Percentiles rank a stretch among this genome's conserved stretches.
phyloP scores from a whole-genome alignment of 2,797 vertebrate genomes.

The Myotis planiceps region DNA sequence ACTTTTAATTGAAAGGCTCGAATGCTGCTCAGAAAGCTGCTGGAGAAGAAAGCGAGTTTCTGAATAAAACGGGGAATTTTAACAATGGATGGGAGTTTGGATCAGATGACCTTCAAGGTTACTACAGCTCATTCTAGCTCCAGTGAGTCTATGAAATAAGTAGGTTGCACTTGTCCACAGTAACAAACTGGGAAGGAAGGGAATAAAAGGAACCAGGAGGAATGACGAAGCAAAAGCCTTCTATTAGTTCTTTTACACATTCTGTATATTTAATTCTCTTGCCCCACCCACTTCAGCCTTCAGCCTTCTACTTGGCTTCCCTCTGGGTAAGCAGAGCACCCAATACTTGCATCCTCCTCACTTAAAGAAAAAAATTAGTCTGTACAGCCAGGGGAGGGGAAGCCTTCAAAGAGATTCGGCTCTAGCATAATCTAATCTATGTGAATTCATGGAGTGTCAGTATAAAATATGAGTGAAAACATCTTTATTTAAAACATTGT shows the following conservation, averaged over 20 bases:
- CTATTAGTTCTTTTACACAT: conserved; percentile 51
- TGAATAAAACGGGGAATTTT: not conserved
- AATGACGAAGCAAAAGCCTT: conserved; percentile 65
- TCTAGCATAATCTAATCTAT: conserved; percentile 47
- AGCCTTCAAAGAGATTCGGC: conserved; percentile 47
- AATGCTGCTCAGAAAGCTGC: not conserved
- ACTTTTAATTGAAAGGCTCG: not conserved
- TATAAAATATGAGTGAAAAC: conserved; percentile 64
- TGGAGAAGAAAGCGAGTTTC: not conserved
- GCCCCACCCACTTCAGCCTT: conserved; percentile 30
- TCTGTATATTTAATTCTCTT: conserved; percentile 14
- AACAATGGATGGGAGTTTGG: not conserved
- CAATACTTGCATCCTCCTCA: conserved; percentile 25
- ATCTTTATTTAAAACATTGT: conserved; percentile 75
- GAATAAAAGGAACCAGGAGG: not conserved
- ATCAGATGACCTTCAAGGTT: not conserved
- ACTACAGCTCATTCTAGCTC: not conserved
- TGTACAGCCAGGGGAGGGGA: not conserved
- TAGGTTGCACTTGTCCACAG: not conserved
- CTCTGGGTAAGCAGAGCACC: not conserved
- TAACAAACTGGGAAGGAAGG: conserved; percentile 41
- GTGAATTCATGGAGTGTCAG: conserved; percentile 58
- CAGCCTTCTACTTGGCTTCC: conserved; percentile 22
- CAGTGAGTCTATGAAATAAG: conserved; percentile 37
- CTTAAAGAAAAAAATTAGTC: conserved; percentile 20